These are phyloP conservation scores for Drosophila paranaensis DNA, from an alignment of 2,888 invertebrate genomes.

Conservation along the genomic window DNA sequence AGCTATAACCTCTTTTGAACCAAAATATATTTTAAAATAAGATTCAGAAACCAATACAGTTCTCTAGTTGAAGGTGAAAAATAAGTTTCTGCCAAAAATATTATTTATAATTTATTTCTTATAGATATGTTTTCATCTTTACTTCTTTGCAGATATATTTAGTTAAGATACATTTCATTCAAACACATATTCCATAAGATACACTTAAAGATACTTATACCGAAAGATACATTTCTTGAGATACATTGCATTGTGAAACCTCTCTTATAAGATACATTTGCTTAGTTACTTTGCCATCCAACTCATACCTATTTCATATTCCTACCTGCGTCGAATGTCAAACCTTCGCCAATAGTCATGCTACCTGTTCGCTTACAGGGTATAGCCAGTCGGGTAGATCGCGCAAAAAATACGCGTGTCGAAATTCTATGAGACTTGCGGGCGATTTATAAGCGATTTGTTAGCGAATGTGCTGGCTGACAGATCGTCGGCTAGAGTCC, in stretches of 20 bases:
- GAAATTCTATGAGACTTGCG: constrained; percentile 59
- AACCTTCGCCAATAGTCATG: background rate
- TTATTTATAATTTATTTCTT: no score
- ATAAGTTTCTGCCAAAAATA: no score
- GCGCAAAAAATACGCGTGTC: constrained; percentile 58
- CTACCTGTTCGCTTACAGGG: background rate
- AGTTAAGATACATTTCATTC: background rate
- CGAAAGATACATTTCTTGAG: background rate
- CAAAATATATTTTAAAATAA: no score
- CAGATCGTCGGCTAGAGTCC: constrained; percentile 41
- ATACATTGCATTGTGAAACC: background rate
- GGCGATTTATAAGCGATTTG: constrained; percentile 66
- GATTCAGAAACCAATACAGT: no score
- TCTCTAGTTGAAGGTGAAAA: no score
- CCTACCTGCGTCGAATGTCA: background rate
- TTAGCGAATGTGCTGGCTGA: constrained; percentile 55
- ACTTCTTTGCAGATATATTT: background rate
- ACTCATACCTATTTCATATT: no score
- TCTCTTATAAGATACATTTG: background rate
- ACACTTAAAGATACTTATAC: no score
- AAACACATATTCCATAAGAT: background rate
- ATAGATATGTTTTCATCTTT: no score
- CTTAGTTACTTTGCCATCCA: background rate
- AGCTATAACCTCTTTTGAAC: no score
- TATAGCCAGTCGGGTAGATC: constrained; percentile 21